Base-by-base conservation (phyloP, 2,888 invertebrate genomes). In the Choreutis nemorana region DNA sequence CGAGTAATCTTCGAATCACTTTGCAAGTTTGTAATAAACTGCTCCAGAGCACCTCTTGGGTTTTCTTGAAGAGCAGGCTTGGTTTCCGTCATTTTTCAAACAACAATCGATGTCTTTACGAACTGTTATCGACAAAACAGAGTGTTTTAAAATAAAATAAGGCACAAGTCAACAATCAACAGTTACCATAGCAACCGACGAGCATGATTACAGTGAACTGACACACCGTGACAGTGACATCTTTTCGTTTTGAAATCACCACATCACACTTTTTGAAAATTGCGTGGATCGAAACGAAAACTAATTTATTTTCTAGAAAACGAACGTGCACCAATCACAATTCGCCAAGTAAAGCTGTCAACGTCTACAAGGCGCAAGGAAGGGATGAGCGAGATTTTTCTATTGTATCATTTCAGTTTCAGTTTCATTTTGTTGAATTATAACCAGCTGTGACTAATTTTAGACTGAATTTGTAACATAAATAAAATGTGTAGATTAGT, bases 1-100 rank as follows among this genome's bases (percentile, higher is more conserved):
- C 87, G 63, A 37, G 68, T 54, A 41, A 71, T 62, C 56, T 85
- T 85, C 14, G 86, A 83, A 29, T 83, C 83, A 37, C 83, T 83
- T 59, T 85, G 83, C 25, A 87, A 50, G 26, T 55, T 46, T 3
- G 55, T 60, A 15, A 75, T 57, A 28, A 61, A 52, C 29, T 56
- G 62, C 34, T 77, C 75, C 14, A 78, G 42, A 6, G 45, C 57
- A 22, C 45, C 55, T 23, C 63, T 55, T 14, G 71, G 65, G 38
- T 73, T 67, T 14, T 64, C 58, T 37, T 60, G 45, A 2, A 75
- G 42, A 22, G 44, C 55, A 11, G 44, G 31, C 39, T 58, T 65
- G 5, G 33, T 32, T 33, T 53, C 56, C 26, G 52, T 36, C 72
- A 73, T 75, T 39, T 44, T 55, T 23, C 5, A 5, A 26, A 8